Percentiles rank a stretch among this genome's conserved stretches.
These are phyloP conservation scores for Thamnophis sirtalis DNA, from an alignment of 2,113 vertebrate species.

Conservation along the genomic window DNA sequence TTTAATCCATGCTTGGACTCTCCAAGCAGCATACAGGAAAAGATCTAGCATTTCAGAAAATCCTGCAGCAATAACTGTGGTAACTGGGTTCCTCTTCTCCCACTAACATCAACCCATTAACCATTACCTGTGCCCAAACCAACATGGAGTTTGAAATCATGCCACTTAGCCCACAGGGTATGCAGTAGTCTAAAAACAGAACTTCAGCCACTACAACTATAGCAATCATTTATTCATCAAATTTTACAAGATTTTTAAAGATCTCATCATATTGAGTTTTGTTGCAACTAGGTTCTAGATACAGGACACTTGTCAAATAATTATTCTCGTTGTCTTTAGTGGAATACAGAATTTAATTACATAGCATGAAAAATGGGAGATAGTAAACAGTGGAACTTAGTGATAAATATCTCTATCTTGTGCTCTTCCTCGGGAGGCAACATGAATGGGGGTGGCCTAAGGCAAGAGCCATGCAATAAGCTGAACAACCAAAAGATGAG, in stretches of 20 bases:
- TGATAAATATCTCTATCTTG: neutral
- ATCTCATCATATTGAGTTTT: neutral
- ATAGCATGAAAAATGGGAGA: neutral
- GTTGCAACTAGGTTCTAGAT: neutral
- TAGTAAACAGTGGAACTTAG: neutral
- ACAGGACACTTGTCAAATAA: neutral
- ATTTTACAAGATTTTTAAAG: neutral
- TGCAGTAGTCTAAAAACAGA: neutral
- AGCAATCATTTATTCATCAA: neutral
- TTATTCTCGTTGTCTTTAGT: neutral
- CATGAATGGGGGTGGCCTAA: neutral
- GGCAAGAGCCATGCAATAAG: neutral
- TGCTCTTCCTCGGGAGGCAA: neutral
- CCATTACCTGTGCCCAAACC: neutral
- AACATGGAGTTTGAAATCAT: neutral
- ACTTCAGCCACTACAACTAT: neutral
- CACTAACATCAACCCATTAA: neutral
- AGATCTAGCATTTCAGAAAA: neutral
- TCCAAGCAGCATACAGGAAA: no score
- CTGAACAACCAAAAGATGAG: neutral
- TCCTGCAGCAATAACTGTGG: neutral
- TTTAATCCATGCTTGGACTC: no score
- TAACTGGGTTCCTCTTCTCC: neutral
- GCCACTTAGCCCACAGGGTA: neutral
- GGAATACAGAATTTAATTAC: neutral